Evolutionary conservation across 2,797 vertebrate species (phyloP).

Genomic region (Margarornis squamiger): DNA sequence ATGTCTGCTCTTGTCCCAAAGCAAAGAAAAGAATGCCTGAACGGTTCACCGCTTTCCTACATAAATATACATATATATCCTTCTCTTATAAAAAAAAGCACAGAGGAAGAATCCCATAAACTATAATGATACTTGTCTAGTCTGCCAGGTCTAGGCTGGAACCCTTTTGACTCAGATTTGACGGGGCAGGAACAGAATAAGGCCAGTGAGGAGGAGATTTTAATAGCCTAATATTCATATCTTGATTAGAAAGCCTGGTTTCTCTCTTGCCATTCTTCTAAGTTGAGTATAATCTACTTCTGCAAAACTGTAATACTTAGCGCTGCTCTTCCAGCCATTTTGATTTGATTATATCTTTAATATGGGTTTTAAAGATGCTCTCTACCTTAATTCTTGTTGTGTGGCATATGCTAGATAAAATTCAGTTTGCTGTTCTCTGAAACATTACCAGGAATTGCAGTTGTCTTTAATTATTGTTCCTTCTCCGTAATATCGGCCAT

Average conservation of each 20-base stretch:
- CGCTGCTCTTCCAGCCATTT: background rate
- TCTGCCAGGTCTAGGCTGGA: background rate
- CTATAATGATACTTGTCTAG: background rate
- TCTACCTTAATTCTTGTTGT: background rate
- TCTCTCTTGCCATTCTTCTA: background rate
- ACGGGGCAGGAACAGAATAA: background rate
- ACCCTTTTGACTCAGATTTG: background rate
- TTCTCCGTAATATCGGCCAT: conserved; percentile 71
- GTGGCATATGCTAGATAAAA: background rate
- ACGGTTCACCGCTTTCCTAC: background rate
- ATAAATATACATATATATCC: background rate
- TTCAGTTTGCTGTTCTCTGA: conserved; percentile 16
- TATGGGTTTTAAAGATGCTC: background rate
- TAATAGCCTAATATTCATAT: background rate
- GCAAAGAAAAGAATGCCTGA: background rate
- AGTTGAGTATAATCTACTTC: background rate
- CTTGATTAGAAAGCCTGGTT: background rate
- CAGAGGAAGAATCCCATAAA: background rate
- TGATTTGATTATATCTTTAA: background rate
- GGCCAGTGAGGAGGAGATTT: background rate
- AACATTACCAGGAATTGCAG: conserved; percentile 80
- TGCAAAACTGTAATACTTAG: background rate
- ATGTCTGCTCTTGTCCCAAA: background rate
- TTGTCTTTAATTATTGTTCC: conserved; percentile 75
- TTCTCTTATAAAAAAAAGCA: background rate